Evolutionary conservation across 37 sponge, comb jelly and placozoan genomes (phyloP).

Genomic region (Ianthella basta): DNA sequence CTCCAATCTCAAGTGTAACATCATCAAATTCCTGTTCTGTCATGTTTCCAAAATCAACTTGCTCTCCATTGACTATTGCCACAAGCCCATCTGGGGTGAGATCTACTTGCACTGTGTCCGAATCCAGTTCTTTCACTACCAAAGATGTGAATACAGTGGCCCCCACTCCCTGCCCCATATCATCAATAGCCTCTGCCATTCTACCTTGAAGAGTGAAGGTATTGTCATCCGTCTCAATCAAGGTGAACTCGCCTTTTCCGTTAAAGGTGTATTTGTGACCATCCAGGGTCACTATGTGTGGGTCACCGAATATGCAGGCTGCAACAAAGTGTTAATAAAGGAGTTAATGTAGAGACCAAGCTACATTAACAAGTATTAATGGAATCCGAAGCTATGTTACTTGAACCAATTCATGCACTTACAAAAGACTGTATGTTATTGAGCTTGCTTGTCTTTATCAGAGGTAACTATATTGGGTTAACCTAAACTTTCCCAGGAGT

Average conservation of each 20-base stretch:
- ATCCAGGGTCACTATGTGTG: constrained; percentile 78
- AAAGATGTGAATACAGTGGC: constrained; percentile 26
- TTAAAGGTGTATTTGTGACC: constrained; percentile 41
- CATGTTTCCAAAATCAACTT: not conserved
- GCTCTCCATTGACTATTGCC: constrained; percentile 33
- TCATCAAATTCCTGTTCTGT: not conserved
- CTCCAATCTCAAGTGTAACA: constrained; percentile 3
- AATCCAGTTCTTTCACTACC: constrained; percentile 1
- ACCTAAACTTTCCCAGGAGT: too few relatives aligned
- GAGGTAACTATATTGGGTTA: too few relatives aligned
- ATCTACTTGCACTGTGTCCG: constrained; percentile 34
- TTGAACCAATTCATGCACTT: too few relatives aligned
- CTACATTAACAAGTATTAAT: too few relatives aligned
- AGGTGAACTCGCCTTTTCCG: constrained; percentile 60
- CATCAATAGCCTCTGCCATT: constrained; percentile 48
- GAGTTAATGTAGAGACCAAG: too few relatives aligned
- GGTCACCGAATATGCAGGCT: constrained; percentile 75
- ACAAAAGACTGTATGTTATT: too few relatives aligned
- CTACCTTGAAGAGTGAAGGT: constrained; percentile 74
- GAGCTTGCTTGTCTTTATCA: too few relatives aligned
- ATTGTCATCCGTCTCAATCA: constrained; percentile 61
- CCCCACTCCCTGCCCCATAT: not conserved
- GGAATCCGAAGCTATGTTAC: too few relatives aligned
- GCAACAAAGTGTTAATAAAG: too few relatives aligned
- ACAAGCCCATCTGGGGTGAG: not conserved